A percentile compares a stretch with the other conserved stretches of the same genome.
Evolutionary conservation across 1,140 invertebrate species (phyloP).

Genomic region (Drosophila bocki): DNA sequence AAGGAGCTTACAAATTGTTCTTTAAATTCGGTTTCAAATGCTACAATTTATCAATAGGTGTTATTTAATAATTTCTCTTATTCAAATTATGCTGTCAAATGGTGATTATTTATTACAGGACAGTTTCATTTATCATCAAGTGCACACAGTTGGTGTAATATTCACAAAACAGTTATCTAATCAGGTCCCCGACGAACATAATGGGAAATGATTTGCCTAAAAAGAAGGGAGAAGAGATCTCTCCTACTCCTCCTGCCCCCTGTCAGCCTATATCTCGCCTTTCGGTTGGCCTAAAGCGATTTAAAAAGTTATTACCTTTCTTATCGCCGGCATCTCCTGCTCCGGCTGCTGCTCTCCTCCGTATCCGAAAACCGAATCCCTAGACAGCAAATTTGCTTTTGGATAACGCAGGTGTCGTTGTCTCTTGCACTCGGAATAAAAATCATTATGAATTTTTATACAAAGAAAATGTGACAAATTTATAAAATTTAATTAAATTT

Average conservation of each 20-base stretch:
- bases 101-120: conserved; percentile 25
- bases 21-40: background rate
- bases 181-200: conserved; percentile 39
- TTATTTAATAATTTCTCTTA: background rate
- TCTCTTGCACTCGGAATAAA: conserved; percentile 11
- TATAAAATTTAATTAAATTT: background rate
- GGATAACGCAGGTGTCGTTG: conserved; percentile 27
- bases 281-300: conserved; percentile 58
- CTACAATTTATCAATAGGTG: background rate
- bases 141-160: conserved; percentile 26
- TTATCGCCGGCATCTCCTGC: conserved; percentile 58
- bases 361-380: conserved; percentile 63
- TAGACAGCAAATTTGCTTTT: conserved; percentile 53
- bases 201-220: conserved; percentile 67
- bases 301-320: conserved; percentile 79
- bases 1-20: background rate
- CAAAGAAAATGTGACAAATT: background rate
- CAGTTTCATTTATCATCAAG: conserved; percentile 32
- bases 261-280: conserved; percentile 7
- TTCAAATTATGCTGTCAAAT: conserved; percentile 1
- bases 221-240: background rate
- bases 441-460: background rate
- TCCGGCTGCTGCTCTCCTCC: conserved; percentile 18
- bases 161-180: conserved; percentile 51
- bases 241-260: background rate